phyloP scores from a whole-genome alignment of 2,113 vertebrate genomes.

The Chamaea fasciata region DNA sequence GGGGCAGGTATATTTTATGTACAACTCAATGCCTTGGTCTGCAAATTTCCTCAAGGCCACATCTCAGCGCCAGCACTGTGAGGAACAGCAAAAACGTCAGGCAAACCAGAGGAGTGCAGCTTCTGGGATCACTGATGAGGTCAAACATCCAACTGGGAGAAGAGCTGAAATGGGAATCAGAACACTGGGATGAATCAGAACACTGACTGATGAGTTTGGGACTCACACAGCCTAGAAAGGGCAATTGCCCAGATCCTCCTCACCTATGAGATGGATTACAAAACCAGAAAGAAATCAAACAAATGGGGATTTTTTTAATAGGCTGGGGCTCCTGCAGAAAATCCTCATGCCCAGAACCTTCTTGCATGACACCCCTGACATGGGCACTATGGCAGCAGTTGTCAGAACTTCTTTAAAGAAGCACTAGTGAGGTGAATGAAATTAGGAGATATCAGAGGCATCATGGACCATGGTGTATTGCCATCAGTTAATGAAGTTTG shows the following conservation, averaged over 20 bases:
- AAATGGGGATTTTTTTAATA: not conserved
- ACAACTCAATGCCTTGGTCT: rapidly evolving
- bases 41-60: not conserved
- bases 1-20: not conserved
- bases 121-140: not conserved
- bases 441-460: not conserved
- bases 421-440: not conserved
- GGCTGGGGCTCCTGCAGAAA: not conserved
- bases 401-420: not conserved
- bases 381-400: rapidly evolving
- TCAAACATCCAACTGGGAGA: not conserved
- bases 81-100: not conserved
- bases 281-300: not conserved
- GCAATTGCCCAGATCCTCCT: not conserved
- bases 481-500: not conserved
- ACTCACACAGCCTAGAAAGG: not conserved
- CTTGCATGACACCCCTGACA: not conserved
- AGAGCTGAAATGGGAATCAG: not conserved
- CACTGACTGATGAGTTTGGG: not conserved
- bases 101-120: not conserved
- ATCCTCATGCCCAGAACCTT: not conserved
- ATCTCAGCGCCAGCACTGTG: not conserved
- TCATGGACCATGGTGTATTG: too few species aligned
- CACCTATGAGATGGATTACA: not conserved
- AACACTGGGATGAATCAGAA: not conserved